These are phyloP conservation scores for Pontoporia blainvillei DNA, from an alignment of 2,113 vertebrate genomes.

Conservation along the genomic window DNA sequence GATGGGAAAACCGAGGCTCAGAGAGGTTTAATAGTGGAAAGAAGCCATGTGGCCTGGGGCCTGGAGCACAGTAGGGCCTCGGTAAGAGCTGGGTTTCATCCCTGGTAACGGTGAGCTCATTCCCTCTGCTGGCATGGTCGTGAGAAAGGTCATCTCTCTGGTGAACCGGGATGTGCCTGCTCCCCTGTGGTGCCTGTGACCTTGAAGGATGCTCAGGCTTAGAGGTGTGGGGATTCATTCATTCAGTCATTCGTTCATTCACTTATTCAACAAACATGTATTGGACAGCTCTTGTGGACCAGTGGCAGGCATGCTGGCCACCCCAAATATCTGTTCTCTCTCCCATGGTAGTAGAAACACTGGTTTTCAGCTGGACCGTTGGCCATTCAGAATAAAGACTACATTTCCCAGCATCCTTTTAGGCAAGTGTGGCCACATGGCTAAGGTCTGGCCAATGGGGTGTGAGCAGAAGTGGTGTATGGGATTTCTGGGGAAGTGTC, in stretches of 20 bases:
- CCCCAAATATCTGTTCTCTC: neutral
- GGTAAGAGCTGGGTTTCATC: neutral
- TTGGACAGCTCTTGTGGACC: neutral
- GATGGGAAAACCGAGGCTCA: neutral
- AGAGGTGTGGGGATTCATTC: neutral
- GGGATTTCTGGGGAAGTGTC: neutral
- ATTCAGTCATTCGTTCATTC: neutral
- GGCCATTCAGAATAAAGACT: neutral
- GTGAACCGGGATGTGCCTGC: neutral
- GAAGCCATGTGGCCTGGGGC: neutral
- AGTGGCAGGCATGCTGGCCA: neutral
- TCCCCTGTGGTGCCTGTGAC: neutral
- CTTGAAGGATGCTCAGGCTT: neutral
- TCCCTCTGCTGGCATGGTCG: neutral
- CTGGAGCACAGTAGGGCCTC: neutral
- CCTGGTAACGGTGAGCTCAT: neutral
- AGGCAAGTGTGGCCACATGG: neutral
- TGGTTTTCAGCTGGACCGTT: neutral
- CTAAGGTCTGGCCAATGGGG: neutral
- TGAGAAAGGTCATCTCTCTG: neutral
- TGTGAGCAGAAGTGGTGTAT: neutral
- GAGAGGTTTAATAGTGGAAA: neutral
- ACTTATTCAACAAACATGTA: neutral
- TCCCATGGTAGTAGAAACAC: neutral
- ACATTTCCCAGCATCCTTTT: neutral